A percentile compares a stretch with the other conserved stretches of the same genome.
These are phyloP conservation scores for Caenorhabditis doughertyi DNA, from an alignment of 2,888 invertebrate species.

Conservation along the genomic window DNA sequence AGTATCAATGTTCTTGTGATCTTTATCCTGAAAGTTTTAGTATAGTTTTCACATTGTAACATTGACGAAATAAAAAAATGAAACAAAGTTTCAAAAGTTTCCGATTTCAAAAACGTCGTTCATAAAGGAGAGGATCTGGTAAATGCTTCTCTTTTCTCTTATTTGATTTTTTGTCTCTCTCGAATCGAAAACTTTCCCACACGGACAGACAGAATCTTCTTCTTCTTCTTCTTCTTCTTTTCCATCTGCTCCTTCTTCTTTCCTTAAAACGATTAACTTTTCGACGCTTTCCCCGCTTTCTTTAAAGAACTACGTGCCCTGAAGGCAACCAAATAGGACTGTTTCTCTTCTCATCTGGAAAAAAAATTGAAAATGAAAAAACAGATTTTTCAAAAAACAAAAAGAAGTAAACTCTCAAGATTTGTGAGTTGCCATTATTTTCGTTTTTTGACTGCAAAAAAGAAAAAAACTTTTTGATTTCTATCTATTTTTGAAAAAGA, in stretches of 20 bases:
- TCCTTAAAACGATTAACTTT: constrained; percentile 48
- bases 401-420: constrained; percentile 1
- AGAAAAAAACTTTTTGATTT: constrained; percentile 52
- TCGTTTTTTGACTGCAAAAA: constrained; percentile 18
- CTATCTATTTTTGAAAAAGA: constrained; percentile 31
- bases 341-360: not conserved
- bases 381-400: not conserved
- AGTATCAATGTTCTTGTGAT: constrained; percentile 4
- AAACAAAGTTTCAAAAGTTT: constrained; percentile 28
- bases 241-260: constrained; percentile 9
- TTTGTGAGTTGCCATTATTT: constrained; percentile 17
- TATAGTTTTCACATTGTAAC: constrained; percentile 28
- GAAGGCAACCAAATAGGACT: constrained; percentile 16
- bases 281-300: constrained; percentile 1
- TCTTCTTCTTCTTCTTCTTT: constrained; percentile 25
- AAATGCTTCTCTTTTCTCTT: constrained; percentile 7
- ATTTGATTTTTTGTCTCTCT: constrained; percentile 23
- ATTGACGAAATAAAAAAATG: not conserved
- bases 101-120: constrained; percentile 45
- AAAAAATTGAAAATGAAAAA: constrained; percentile 5
- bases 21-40: not conserved
- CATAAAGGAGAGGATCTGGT: constrained; percentile 26
- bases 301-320: constrained; percentile 50
- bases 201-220: constrained; percentile 21
- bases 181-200: constrained; percentile 38